Base-by-base conservation (phyloP, 1,140 invertebrate genomes). In the Mylabris phalerata region DNA sequence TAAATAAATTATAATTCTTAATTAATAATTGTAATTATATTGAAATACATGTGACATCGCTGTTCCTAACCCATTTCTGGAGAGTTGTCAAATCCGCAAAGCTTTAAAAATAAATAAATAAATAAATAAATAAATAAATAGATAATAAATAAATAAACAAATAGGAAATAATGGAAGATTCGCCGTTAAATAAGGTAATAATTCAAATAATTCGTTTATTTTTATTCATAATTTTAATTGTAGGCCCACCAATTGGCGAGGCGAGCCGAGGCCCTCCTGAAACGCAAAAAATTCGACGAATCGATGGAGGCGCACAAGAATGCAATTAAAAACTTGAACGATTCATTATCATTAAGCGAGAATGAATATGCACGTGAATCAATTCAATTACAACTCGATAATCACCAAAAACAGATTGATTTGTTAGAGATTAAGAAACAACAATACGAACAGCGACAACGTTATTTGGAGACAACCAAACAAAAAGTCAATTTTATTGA, bases 331-430 rank as follows among this genome's bases (percentile, higher is more conserved):
- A 41, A 60, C 3, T 60, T 63, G 9, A 50, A 50, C 19, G 58
- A 67, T 45, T 54, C 57, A 9, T 39, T 61, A 11, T 42, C 49
- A 9, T 48, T 57, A 48, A 61, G 58, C n/a, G 40, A 49, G 38
- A 62, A 67, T 48, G 19, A 54, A 26, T 57, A 45, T 7, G 43
- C 62, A 9, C 24, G 55, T 2, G 62, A 67, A 41, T 68, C 62
- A 11, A 51, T 68, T 7, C 54, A 57, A 13, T 44, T 67, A 11
- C 67, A 68, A 49, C 67, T 52, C 38, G 57, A 65, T 46, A 59
- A 57, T 55, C 59, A 67, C 45, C 55, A 63, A 42, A 67, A 66
- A 47, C 67, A 67, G 60, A 64, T 69, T 19, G 55, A 59, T n/a
- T 41, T 61, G 9, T 40, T 69, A 9, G 41, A 61, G 50, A 45